These are phyloP conservation scores for Cosmopolites sordidus DNA, from an alignment of 2,888 invertebrate genomes.

Conservation along the genomic window DNA sequence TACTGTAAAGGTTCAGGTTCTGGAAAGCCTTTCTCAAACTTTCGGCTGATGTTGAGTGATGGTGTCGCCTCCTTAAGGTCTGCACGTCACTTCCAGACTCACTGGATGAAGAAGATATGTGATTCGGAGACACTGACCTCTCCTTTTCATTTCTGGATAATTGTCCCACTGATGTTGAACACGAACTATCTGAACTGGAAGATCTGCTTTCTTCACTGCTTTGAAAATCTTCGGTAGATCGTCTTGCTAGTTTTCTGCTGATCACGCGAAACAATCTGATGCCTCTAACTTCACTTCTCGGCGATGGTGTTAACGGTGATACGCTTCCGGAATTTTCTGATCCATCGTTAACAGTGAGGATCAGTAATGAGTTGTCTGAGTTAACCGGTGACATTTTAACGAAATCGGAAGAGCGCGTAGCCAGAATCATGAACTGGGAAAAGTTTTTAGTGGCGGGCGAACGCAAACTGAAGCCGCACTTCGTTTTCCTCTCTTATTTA, in stretches of 20 bases:
- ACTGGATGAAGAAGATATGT: slow-evolving; percentile 56
- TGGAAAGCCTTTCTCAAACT: slow-evolving; percentile 71
- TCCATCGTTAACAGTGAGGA: slow-evolving; percentile 13
- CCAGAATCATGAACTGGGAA: background rate
- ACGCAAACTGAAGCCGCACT: background rate
- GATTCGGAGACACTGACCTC: slow-evolving; percentile 45
- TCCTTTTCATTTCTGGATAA: slow-evolving; percentile 38
- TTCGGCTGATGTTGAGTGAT: slow-evolving; percentile 53
- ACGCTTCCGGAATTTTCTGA: slow-evolving; percentile 37
- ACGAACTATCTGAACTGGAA: slow-evolving; percentile 49
- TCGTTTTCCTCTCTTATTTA: slow-evolving; percentile 12
- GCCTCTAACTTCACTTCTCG: slow-evolving; percentile 56
- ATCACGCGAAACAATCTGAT: slow-evolving; percentile 63
- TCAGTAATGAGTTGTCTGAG: slow-evolving; percentile 12
- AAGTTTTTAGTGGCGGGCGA: background rate
- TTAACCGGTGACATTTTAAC: slow-evolving; percentile 5
- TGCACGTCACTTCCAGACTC: slow-evolving; percentile 57
- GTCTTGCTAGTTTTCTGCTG: slow-evolving; percentile 58
- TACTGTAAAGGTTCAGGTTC: slow-evolving; percentile 58
- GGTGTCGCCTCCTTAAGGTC: slow-evolving; percentile 43
- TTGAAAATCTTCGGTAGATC: slow-evolving; percentile 50
- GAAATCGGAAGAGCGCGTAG: background rate
- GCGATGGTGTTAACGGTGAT: slow-evolving; percentile 52
- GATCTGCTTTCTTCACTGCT: slow-evolving; percentile 50
- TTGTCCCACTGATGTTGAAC: slow-evolving; percentile 29